These are phyloP conservation scores for Opisthocomus hoazin DNA, from an alignment of 2,113 vertebrate species.

Conservation along the genomic window DNA sequence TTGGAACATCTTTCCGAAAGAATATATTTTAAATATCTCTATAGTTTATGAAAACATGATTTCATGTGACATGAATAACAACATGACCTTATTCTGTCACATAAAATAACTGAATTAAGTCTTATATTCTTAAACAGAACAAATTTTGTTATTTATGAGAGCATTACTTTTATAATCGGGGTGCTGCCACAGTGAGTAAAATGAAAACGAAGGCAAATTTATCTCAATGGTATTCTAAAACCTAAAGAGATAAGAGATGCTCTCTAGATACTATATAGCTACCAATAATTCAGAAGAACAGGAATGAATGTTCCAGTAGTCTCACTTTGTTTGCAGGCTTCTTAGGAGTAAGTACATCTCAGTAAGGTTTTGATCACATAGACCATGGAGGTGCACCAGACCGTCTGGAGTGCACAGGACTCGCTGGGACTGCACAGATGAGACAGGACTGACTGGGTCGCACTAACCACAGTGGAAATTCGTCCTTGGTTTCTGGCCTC, in stretches of 20 bases:
- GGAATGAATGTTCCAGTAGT: background rate
- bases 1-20: background rate
- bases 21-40: background rate
- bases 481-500: background rate
- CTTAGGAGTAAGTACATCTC: background rate
- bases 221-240: background rate
- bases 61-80: background rate
- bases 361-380: background rate
- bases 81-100: background rate
- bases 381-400: background rate
- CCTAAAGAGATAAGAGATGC: background rate
- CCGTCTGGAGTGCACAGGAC: background rate
- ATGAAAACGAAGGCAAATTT: background rate
- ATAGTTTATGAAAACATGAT: background rate
- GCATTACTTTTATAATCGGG: background rate
- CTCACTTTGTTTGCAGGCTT: background rate
- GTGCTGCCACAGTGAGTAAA: background rate
- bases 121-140: background rate
- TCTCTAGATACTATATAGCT: background rate
- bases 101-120: background rate
- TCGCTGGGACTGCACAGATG: background rate
- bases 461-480: background rate
- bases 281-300: background rate
- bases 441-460: background rate
- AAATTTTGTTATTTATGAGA: background rate